These are phyloP conservation scores for Acleris laterana DNA, from an alignment of 2,888 invertebrate species.

Conservation along the genomic window DNA sequence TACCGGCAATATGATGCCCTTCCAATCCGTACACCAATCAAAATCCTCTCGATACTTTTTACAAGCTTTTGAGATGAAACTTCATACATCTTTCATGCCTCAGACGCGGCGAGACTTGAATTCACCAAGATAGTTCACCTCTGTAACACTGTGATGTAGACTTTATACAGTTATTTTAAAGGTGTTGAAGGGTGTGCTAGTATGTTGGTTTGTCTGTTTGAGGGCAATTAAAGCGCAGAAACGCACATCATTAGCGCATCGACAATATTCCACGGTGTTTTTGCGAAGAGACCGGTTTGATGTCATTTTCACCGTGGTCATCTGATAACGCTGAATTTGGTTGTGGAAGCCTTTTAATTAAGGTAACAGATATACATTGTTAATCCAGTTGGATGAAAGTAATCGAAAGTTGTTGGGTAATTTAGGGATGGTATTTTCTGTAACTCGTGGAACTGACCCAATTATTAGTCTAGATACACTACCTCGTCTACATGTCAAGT, in stretches of 20 bases:
- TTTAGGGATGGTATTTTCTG: too few species aligned
- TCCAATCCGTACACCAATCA: conserved; percentile 71
- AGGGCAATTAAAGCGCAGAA: conserved; percentile 81
- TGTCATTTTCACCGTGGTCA: conserved; percentile 30
- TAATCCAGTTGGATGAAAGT: too few species aligned
- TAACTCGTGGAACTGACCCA: too few species aligned
- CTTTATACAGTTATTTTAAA: conserved; percentile 42
- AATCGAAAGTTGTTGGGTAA: too few species aligned
- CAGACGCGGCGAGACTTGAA: conserved; percentile 55
- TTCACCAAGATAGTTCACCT: conserved; percentile 45
- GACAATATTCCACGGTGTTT: conserved; percentile 83
- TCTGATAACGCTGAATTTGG: conserved; percentile 12
- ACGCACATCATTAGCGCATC: conserved; percentile 79
- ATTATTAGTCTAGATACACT: too few species aligned
- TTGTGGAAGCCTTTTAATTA: background rate
- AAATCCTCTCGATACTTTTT: conserved; percentile 71
- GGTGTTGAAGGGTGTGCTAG: conserved; percentile 32
- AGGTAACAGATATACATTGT: background rate
- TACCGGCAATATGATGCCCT: conserved; percentile 63
- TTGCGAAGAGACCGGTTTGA: conserved; percentile 51
- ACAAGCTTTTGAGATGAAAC: conserved; percentile 64
- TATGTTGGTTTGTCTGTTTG: conserved; percentile 65
- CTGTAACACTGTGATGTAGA: conserved; percentile 31
- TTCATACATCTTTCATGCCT: conserved; percentile 81
- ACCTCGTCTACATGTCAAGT: too few species aligned